Percentiles rank a stretch among this genome's conserved stretches.
These are phyloP conservation scores for Recurvirostra avosetta DNA, from an alignment of 2,113 vertebrate genomes.

Conservation along the genomic window DNA sequence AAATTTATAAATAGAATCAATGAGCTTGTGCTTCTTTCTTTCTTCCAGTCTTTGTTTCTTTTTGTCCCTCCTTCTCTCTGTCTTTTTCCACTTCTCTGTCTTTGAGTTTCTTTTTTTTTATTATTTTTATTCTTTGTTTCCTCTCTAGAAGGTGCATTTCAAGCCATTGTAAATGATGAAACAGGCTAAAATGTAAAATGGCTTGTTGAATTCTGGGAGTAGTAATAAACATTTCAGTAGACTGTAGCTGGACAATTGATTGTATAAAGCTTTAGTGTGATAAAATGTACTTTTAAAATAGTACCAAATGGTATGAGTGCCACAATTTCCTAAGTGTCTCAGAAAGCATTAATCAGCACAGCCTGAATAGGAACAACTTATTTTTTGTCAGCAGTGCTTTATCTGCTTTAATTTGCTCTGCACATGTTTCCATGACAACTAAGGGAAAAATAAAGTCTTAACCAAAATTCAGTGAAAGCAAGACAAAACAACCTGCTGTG, in stretches of 20 bases:
- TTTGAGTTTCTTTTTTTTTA: neutral
- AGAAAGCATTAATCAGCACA: slow-evolving; percentile 10
- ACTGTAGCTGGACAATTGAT: neutral
- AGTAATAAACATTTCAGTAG: neutral
- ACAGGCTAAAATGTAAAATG: neutral
- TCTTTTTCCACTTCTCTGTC: neutral
- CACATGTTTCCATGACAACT: slow-evolving; percentile 44
- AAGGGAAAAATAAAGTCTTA: slow-evolving; percentile 23
- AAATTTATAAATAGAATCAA: neutral
- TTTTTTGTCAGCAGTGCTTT: slow-evolving; percentile 5
- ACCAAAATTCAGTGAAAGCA: slow-evolving; percentile 2
- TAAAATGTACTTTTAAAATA: neutral
- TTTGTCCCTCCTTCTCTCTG: neutral
- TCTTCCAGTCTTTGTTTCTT: neutral
- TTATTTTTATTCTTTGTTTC: neutral
- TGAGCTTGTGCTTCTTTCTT: neutral
- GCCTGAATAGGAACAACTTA: neutral
- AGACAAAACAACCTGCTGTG: slow-evolving; percentile 31
- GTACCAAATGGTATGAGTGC: neutral
- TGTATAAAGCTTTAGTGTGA: neutral
- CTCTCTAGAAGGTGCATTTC: neutral
- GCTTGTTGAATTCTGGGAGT: neutral
- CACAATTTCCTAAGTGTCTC: neutral
- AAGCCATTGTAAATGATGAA: neutral
- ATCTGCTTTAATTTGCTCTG: slow-evolving; percentile 13